Evolutionary conservation across 2,888 invertebrate genomes (phyloP).

Genomic region (Cephalotes varians): DNA sequence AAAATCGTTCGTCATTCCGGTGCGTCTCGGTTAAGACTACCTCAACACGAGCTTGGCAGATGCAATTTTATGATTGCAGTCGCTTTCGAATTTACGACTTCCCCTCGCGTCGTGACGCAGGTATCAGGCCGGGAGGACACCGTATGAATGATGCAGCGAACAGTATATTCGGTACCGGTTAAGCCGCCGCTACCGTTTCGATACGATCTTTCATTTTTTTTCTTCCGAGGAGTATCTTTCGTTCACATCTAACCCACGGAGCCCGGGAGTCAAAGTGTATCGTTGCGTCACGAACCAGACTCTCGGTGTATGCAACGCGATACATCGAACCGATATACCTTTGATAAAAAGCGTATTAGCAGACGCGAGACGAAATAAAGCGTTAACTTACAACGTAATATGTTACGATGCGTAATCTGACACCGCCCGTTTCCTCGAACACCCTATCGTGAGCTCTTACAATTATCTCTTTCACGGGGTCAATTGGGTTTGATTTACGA

Average conservation of each 20-base stretch:
- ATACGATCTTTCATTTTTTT: constrained; percentile 30
- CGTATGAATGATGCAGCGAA: constrained; percentile 39
- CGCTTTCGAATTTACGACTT: constrained; percentile 65
- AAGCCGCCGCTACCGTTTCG: constrained; percentile 10
- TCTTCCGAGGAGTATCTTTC: not conserved
- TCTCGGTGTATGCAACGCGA: not conserved
- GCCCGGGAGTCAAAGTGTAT: not conserved
- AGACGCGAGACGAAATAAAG: constrained; percentile 29
- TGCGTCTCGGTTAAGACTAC: constrained; percentile 25
- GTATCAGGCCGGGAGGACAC: not conserved
- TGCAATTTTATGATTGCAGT: constrained; percentile 64
- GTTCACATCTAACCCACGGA: not conserved
- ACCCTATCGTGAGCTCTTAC: constrained; percentile 3
- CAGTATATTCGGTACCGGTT: not conserved
- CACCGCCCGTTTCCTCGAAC: constrained; percentile 28
- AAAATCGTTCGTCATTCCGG: constrained; percentile 61
- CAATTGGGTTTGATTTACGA: constrained; percentile 45
- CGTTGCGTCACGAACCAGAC: not conserved
- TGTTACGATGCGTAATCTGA: constrained; percentile 22
- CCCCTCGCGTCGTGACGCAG: constrained; percentile 32
- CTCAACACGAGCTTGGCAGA: constrained; percentile 40
- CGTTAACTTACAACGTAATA: not conserved
- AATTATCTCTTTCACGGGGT: constrained; percentile 50
- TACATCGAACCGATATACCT: not conserved
- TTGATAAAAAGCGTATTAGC: constrained; percentile 19